Conservation (phyloP, 2,888 invertebrate species). For the Lasioglossum villosulum region DNA sequence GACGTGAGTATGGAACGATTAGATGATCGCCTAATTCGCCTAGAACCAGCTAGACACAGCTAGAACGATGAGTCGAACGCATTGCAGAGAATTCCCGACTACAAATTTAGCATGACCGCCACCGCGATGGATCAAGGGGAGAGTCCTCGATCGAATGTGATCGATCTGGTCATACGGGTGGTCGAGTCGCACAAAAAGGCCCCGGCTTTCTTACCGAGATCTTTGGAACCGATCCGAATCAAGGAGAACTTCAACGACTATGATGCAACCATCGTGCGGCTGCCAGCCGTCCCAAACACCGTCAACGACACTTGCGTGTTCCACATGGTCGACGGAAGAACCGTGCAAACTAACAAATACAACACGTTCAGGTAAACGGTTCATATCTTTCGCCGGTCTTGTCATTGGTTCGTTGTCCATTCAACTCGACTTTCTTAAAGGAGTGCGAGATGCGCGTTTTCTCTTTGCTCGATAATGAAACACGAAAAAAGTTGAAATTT, state of each 20-base stretch:
- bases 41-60: not conserved
- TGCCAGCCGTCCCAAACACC: slow-evolving; percentile 92
- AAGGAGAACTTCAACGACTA: slow-evolving; percentile 92
- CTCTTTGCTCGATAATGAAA: too few species aligned
- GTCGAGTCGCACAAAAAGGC: slow-evolving; percentile 95
- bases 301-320: slow-evolving; percentile 89
- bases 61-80: not conserved
- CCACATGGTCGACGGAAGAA: slow-evolving; percentile 93
- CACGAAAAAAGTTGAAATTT: too few species aligned
- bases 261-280: slow-evolving; percentile 88
- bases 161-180: slow-evolving; percentile 93
- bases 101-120: slow-evolving; percentile 90
- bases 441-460: too few species aligned
- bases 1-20: slow-evolving; percentile 86
- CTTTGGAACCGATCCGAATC: slow-evolving; percentile 88
- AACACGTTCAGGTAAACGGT: slow-evolving; percentile 86
- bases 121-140: slow-evolving; percentile 92
- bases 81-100: slow-evolving; percentile 87
- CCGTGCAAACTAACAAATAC: slow-evolving; percentile 93
- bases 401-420: not conserved
- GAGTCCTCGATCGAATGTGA: slow-evolving; percentile 88
- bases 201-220: slow-evolving; percentile 89
- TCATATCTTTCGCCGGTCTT: not conserved
- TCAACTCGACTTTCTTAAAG: too few species aligned
- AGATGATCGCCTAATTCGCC: not conserved